Conservation (phyloP, 2,888 invertebrate genomes). For the Sisyra terminalis region DNA sequence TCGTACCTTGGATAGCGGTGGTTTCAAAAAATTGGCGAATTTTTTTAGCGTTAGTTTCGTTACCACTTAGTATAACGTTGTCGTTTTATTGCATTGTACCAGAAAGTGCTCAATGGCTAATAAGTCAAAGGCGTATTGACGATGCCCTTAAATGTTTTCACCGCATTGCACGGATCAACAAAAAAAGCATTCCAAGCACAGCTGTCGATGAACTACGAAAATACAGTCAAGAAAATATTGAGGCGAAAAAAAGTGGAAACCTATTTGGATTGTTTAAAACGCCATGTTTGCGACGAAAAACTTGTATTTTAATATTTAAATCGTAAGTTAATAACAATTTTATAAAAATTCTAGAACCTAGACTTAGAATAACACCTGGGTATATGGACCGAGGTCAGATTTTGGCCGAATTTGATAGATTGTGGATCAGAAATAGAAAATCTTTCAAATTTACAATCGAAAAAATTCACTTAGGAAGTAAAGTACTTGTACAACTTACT, state of each 20-base stretch:
- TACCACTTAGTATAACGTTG: conserved; percentile 30
- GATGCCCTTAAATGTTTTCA: conserved; percentile 31
- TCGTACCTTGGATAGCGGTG: conserved; percentile 32
- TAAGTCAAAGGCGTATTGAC: conserved; percentile 32
- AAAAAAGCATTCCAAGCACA: conserved; percentile 24
- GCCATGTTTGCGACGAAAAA: conserved; percentile 34
- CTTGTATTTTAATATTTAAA: conserved; percentile 36
- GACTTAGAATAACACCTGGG: background rate
- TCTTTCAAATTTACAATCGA: too few species aligned
- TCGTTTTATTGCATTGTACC: conserved; percentile 34
- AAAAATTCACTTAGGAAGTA: too few species aligned
- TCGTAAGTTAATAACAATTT: conserved; percentile 29
- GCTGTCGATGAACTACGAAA: conserved; percentile 26
- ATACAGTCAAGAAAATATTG: conserved; percentile 19
- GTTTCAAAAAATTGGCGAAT: conserved; percentile 29
- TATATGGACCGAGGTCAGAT: too few species aligned
- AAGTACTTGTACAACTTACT: too few species aligned
- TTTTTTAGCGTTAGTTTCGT: conserved; percentile 31
- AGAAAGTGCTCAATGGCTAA: conserved; percentile 42
- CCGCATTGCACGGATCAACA: conserved; percentile 34
- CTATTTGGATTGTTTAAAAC: conserved; percentile 33
- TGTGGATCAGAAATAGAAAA: too few species aligned
- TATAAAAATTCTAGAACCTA: background rate
- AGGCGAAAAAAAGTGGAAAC: conserved; percentile 19
- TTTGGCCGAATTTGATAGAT: too few species aligned